These are phyloP conservation scores for Acanthosepion lycidas DNA, from an alignment of 2,888 invertebrate genomes.

Conservation along the genomic window DNA sequence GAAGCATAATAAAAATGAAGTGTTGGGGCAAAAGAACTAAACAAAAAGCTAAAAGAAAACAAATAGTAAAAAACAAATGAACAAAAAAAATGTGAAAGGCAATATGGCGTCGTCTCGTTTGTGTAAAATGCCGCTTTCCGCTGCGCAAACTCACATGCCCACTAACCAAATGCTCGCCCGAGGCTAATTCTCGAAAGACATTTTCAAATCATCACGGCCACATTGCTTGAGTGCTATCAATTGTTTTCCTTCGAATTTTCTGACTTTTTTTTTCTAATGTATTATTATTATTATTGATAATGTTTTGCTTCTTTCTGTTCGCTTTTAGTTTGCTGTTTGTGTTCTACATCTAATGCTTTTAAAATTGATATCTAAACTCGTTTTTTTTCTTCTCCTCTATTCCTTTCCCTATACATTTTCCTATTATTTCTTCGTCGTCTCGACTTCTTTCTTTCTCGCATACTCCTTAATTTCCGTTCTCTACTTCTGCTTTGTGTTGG, in stretches of 20 bases:
- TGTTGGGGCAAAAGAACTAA: not conserved
- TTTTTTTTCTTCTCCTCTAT: too few species aligned
- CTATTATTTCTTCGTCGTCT: too few species aligned
- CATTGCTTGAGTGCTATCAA: slow-evolving; percentile 33
- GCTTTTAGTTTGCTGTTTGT: too few species aligned
- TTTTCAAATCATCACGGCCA: not conserved
- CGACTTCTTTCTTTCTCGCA: too few species aligned
- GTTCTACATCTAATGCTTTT: too few species aligned
- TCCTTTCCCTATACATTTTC: too few species aligned
- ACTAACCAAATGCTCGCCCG: not conserved
- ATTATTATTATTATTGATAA: too few species aligned
- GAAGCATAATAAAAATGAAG: not conserved
- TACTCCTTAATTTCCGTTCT: too few species aligned
- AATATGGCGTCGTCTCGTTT: slow-evolving; percentile 8
- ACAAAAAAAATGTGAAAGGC: not conserved
- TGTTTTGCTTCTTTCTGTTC: too few species aligned
- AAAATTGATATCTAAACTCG: too few species aligned
- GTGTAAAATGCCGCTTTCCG: slow-evolving; percentile 9
- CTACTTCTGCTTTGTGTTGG: too few species aligned
- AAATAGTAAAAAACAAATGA: not conserved
- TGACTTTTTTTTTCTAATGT: not conserved
- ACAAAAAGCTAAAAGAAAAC: not conserved
- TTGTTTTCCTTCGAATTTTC: not conserved
- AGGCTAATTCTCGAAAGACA: not conserved
- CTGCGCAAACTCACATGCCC: not conserved